These are phyloP conservation scores for Cryptoprocta ferox DNA, from an alignment of 2,797 vertebrate species.

Conservation along the genomic window DNA sequence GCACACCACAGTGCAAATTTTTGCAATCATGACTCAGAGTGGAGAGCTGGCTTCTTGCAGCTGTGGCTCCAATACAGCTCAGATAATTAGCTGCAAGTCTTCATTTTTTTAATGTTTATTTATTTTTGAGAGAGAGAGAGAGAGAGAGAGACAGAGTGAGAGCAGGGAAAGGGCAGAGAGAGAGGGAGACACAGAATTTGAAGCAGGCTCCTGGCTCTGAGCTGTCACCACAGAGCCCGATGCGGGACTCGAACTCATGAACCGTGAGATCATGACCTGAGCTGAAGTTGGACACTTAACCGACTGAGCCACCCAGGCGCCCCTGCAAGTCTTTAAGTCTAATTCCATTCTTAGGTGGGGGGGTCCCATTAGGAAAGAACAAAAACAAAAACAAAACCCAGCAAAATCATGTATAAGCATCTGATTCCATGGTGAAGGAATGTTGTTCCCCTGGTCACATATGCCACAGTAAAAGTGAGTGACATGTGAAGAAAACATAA, in stretches of 20 bases:
- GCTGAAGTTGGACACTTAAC: no score
- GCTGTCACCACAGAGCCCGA: no score
- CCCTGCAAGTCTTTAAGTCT: neutral
- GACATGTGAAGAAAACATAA: conserved; percentile 16
- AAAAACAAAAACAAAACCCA: neutral
- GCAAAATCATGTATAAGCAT: neutral
- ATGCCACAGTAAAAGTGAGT: neutral
- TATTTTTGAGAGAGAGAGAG: no score
- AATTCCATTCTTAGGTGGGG: conserved; percentile 13
- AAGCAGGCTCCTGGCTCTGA: no score
- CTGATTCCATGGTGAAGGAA: neutral
- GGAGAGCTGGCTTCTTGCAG: conserved; percentile 16
- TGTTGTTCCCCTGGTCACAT: neutral
- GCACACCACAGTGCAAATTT: conserved; percentile 41
- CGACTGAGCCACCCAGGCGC: no score
- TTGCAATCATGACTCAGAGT: conserved; percentile 28
- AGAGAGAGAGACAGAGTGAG: no score
- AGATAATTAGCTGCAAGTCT: conserved; percentile 37
- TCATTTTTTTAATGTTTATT: neutral
- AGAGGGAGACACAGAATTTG: no score
- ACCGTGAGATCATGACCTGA: no score
- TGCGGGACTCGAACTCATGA: no score
- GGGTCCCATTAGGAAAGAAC: neutral
- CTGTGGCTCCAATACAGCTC: neutral
- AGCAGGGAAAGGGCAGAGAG: no score